Evolutionary conservation across 2,888 invertebrate species (phyloP).

Genomic region (Pemphredon lugubris): DNA sequence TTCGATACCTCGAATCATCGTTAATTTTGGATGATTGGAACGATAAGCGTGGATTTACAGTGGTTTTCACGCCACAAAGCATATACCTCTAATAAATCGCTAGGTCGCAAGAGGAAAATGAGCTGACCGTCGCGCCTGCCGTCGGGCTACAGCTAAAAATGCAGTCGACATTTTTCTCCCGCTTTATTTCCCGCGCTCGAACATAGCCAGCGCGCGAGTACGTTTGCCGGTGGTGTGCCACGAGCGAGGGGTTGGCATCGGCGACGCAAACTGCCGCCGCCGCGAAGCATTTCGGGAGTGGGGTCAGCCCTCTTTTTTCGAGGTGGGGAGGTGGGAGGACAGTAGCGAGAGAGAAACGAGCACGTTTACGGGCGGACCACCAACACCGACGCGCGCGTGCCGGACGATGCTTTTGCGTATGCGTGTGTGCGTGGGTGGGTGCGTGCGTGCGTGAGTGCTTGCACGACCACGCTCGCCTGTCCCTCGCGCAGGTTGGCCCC

Average conservation of each 20-base stretch:
- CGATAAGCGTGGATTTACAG: too few relatives aligned
- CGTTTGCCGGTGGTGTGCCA: conserved; percentile 3
- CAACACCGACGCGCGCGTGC: not conserved
- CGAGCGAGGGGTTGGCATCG: conserved; percentile 14
- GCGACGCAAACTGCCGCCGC: not conserved
- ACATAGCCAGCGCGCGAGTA: conserved; percentile 74
- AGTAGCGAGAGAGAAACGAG: conserved; percentile 18
- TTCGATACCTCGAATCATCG: too few relatives aligned
- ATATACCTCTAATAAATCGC: too few relatives aligned
- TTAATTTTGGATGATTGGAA: too few relatives aligned
- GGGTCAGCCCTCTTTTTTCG: conserved; percentile 13
- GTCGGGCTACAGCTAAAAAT: conserved; percentile 77
- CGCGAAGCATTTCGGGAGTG: conserved; percentile 32
- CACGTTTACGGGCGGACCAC: not conserved
- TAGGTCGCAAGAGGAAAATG: conserved; percentile 68
- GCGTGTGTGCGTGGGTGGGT: too few relatives aligned
- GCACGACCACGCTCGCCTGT: too few relatives aligned
- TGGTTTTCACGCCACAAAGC: too few relatives aligned
- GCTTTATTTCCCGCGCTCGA: conserved; percentile 77
- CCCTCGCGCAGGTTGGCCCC: too few relatives aligned
- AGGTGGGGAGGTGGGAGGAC: conserved; percentile 2
- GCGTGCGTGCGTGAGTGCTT: too few relatives aligned
- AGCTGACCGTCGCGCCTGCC: conserved; percentile 77
- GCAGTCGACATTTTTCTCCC: too few relatives aligned
- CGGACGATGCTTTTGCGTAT: conserved; percentile 10